Conservation (phyloP, 2,113 vertebrate genomes). For the Sander vitreus region DNA sequence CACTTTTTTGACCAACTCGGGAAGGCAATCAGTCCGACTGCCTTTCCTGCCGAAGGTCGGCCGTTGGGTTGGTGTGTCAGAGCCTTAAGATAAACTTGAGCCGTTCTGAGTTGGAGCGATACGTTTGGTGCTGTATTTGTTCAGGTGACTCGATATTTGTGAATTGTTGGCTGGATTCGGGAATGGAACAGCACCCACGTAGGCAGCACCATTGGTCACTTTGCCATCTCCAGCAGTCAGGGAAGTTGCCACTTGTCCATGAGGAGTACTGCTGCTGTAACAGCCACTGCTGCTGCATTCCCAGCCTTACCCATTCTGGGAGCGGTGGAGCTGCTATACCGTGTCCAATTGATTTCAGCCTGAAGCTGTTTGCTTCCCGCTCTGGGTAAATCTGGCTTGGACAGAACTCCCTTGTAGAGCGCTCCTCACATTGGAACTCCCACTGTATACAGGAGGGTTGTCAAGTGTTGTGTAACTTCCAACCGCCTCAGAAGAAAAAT, state of each 20-base stretch:
- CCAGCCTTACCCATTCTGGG: neutral
- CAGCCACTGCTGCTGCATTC: neutral
- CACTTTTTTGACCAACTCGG: too few relatives aligned
- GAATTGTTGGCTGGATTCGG: neutral
- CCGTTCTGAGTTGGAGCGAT: neutral
- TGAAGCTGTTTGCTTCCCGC: neutral
- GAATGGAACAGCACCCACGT: neutral
- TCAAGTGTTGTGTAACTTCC: neutral
- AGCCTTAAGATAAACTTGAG: neutral
- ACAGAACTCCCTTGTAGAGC: neutral
- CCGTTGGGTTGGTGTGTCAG: too few relatives aligned
- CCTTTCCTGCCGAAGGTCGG: too few relatives aligned
- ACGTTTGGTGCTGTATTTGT: neutral
- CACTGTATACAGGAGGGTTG: neutral
- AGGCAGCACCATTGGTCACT: neutral
- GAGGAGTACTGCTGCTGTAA: neutral
- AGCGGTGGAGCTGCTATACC: fast-evolving
- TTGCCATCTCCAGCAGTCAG: neutral
- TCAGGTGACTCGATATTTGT: neutral
- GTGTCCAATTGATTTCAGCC: neutral
- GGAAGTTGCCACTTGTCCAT: neutral
- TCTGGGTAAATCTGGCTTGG: neutral
- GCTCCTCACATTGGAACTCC: neutral
- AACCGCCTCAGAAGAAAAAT: neutral
- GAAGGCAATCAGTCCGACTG: too few relatives aligned